Evolutionary conservation across 2,888 invertebrate species (phyloP), one percentile per base, ranked within the genome.

Genomic region (Norana najaformis): DNA sequence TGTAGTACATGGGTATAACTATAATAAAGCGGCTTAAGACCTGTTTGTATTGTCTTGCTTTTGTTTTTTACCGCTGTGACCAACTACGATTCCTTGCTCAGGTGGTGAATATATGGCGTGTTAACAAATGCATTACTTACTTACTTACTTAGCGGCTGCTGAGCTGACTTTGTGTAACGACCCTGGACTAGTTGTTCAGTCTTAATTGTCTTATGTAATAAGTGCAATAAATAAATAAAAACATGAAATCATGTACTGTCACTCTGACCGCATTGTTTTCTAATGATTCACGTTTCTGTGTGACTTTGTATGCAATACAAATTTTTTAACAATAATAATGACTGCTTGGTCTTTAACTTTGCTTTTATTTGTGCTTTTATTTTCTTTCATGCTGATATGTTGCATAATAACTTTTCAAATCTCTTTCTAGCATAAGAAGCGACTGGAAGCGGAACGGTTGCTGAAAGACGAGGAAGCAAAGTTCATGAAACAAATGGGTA

Each of bases 381-480:
- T 69, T 69, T n/a, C 11, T n/a, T n/a, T 30, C 69, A n/a, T n/a
- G 16, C n/a, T 69, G 69, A 69, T n/a, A n/a, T 69, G 69, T 69
- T 6, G 30, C 30, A 69, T 69, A 69, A 69, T 69, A n/a, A 69
- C 11, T n/a, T n/a, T 69, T 69, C 5, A 1, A 0, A 4, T 39
- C 14, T 82, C 96, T 94, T 96, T 97, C 93, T 97, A 98, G 94
- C 97, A 97, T 92, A 96, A 96, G 90, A 97, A 97, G 93, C 97
- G 97, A 94, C 96, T 97, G 39, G 98, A 99, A 95, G 98, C 98
- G 1, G 95, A 98, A 93, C 96, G 97, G 89, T 94, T 98, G 93
- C 96, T 97, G 92, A 96, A 97, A 92, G 96, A 97, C 93, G 99
- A 99, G 95, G 99, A 99, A 94, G 96, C 97, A 93, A 97, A 97